These are phyloP conservation scores for Harpegnathos saltator DNA, from an alignment of 1,140 invertebrate genomes.

Conservation along the genomic window DNA sequence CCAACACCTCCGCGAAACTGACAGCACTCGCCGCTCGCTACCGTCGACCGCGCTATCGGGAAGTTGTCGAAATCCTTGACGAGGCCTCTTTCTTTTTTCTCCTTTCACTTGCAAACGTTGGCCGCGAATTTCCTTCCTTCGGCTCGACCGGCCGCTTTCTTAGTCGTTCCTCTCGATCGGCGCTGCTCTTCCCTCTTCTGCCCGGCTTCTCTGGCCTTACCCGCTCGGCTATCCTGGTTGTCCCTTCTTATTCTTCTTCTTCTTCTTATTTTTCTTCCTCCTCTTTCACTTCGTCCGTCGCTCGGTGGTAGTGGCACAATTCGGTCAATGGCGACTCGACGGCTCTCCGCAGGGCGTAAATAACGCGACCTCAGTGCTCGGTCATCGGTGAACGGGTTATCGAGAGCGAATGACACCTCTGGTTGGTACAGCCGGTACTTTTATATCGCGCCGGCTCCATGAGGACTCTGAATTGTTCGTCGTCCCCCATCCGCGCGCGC, in stretches of 20 bases:
- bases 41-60: too few relatives aligned
- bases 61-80: too few relatives aligned
- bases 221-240: background rate
- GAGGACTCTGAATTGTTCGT: constrained; percentile 81
- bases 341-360: background rate
- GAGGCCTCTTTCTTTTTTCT: too few relatives aligned
- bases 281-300: too few relatives aligned
- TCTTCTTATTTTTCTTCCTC: background rate
- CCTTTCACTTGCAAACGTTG: too few relatives aligned
- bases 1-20: too few relatives aligned
- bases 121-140: too few relatives aligned
- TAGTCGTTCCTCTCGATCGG: too few relatives aligned
- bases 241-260: constrained; percentile 23
- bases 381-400: constrained; percentile 65
- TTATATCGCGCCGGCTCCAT: constrained; percentile 81
- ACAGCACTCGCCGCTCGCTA: too few relatives aligned
- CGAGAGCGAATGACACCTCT: constrained; percentile 79
- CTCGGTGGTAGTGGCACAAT: background rate
- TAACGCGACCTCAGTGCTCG: constrained; percentile 58
- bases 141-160: too few relatives aligned
- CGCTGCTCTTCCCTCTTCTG: background rate
- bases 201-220: background rate
- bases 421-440: constrained; percentile 77
- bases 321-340: background rate
- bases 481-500: constrained; percentile 62